Evolutionary conservation across 2,888 invertebrate species (phyloP).

Genomic region (Hylaea fasciaria): DNA sequence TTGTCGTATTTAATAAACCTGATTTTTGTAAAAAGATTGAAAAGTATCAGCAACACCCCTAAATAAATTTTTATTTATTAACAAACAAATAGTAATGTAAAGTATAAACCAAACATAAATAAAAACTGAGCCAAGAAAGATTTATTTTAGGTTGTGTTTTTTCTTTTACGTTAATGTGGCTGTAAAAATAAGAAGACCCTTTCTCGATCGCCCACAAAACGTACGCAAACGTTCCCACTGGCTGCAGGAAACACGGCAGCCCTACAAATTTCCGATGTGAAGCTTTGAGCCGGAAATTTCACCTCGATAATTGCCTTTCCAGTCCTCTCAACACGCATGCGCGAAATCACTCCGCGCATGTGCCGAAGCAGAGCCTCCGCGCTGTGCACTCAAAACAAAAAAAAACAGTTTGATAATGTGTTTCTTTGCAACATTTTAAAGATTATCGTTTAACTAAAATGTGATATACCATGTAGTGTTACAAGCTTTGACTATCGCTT

Average conservation of each 20-base stretch:
- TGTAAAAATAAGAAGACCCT: neutral
- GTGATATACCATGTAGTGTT: conserved; percentile 37
- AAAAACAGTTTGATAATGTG: conserved; percentile 45
- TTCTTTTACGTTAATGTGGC: neutral
- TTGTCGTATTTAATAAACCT: too few relatives aligned
- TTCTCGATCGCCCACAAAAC: neutral
- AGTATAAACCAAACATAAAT: too few relatives aligned
- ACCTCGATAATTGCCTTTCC: conserved; percentile 68
- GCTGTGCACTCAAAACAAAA: conserved; percentile 64
- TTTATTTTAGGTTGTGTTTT: too few relatives aligned
- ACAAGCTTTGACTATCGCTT: conserved; percentile 28
- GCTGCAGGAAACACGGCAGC: conserved; percentile 57
- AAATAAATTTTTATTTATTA: too few relatives aligned
- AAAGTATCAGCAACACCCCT: too few relatives aligned
- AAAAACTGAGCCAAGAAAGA: too few relatives aligned
- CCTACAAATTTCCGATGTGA: conserved; percentile 68
- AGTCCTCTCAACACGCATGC: conserved; percentile 59
- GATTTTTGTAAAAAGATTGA: too few relatives aligned
- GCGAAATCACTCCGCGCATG: conserved; percentile 67
- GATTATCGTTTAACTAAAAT: conserved; percentile 9
- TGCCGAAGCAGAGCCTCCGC: conserved; percentile 52
- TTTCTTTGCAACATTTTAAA: conserved; percentile 5
- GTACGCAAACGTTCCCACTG: conserved; percentile 5
- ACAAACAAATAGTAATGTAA: too few relatives aligned
- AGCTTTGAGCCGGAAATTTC: conserved; percentile 71